Conservation (phyloP, 2,888 invertebrate genomes). For the Trachelus tabidus region DNA sequence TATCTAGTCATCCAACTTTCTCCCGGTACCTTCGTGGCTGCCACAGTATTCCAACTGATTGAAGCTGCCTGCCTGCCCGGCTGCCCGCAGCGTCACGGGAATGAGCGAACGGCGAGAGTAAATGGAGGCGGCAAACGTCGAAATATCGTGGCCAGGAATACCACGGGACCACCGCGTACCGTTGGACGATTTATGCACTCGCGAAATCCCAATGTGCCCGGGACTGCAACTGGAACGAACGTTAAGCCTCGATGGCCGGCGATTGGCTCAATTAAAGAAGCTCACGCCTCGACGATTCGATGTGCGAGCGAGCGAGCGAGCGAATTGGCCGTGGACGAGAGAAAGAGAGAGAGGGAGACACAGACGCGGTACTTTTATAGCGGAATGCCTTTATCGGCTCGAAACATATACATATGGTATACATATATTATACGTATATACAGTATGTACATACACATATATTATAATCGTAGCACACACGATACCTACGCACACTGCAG, state of each 20-base stretch:
- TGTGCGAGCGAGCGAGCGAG: neutral
- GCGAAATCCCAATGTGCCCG: neutral
- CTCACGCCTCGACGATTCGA: neutral
- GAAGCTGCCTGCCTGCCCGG: neutral
- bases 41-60: neutral
- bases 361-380: neutral
- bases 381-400: neutral
- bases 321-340: neutral
- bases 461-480: neutral
- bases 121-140: neutral
- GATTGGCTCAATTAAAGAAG: neutral
- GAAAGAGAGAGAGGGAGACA: neutral
- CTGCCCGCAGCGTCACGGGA: neutral
- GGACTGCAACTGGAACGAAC: neutral
- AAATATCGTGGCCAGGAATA: neutral
- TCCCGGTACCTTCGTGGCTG: neutral
- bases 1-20: slow-evolving; percentile 11
- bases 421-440: neutral
- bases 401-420: neutral
- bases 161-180: neutral
- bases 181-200: neutral
- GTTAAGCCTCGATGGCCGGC: neutral
- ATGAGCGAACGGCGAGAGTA: neutral
- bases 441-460: neutral
- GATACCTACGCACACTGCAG: neutral